A percentile compares a stretch with the other conserved stretches of the same genome.
Evolutionary conservation across 37 sponge, comb jelly and placozoan species (phyloP).

Genomic region (Tethya wilhelma): DNA sequence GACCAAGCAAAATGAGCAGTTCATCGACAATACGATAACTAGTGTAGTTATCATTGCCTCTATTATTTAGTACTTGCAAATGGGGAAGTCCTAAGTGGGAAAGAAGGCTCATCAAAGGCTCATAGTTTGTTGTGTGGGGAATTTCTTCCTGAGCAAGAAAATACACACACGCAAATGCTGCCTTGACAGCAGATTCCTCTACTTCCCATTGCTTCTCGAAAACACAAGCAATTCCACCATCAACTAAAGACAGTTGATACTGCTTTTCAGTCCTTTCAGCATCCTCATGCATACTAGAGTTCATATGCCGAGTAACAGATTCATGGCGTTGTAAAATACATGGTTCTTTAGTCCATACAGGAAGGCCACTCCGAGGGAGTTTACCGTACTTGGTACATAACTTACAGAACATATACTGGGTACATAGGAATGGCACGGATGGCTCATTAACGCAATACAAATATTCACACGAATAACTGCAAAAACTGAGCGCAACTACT

Average conservation of each 20-base stretch:
- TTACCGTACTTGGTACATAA: background rate
- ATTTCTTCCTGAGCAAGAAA: constrained; percentile 52
- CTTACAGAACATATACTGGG: background rate
- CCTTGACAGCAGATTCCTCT: constrained; percentile 30
- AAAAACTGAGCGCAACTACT: too few species aligned
- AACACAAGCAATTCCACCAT: constrained; percentile 18
- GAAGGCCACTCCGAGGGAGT: background rate
- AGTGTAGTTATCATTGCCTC: constrained; percentile 48
- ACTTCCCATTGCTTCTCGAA: constrained; percentile 12
- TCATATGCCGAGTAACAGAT: background rate
- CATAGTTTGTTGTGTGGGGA: constrained; percentile 53
- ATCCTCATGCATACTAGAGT: background rate
- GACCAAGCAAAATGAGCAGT: constrained; percentile 5
- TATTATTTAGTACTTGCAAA: constrained; percentile 12
- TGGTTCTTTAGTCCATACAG: background rate
- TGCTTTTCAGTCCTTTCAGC: background rate
- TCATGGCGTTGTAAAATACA: background rate
- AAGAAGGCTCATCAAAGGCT: constrained; percentile 8
- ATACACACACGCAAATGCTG: constrained; percentile 38
- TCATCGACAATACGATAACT: constrained; percentile 21
- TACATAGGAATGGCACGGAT: too few species aligned
- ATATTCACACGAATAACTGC: too few species aligned
- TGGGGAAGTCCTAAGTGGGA: constrained; percentile 33
- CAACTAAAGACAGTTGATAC: background rate
- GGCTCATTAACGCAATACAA: too few species aligned